Conservation (phyloP, 2,888 invertebrate species). For the Pseudanteris insignis region DNA sequence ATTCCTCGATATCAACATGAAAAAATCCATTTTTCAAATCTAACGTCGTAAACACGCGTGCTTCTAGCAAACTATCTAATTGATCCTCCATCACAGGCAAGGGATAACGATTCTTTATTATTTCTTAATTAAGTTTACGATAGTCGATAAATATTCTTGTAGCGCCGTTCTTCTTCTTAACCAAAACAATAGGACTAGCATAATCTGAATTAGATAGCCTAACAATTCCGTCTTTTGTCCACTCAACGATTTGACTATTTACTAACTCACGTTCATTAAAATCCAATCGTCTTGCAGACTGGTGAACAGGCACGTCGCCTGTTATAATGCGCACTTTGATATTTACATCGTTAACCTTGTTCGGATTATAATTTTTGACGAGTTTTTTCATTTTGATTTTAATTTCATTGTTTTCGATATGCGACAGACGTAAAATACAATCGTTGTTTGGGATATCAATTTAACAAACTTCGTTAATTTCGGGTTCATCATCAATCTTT, state of each 20-base stretch:
- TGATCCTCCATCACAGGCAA: conserved; percentile 42
- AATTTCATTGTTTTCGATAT: conserved; percentile 15
- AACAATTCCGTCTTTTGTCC: conserved; percentile 55
- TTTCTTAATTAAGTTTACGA: conserved; percentile 56
- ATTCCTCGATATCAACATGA: conserved; percentile 17
- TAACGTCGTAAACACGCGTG: conserved; percentile 44
- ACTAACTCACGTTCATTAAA: conserved; percentile 44
- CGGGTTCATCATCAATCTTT: conserved; percentile 1
- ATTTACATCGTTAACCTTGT: conserved; percentile 35
- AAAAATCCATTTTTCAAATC: conserved; percentile 15
- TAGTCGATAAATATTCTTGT: conserved; percentile 60
- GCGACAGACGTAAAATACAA: conserved; percentile 15
- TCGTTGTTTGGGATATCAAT: neutral
- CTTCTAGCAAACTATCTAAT: conserved; percentile 16
- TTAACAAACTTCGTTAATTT: neutral
- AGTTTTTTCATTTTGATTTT: neutral
- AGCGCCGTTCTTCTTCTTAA: conserved; percentile 50
- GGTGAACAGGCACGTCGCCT: conserved; percentile 51
- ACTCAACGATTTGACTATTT: conserved; percentile 50
- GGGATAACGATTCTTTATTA: conserved; percentile 47
- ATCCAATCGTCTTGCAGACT: conserved; percentile 49
- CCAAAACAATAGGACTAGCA: conserved; percentile 54
- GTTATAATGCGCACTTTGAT: conserved; percentile 51
- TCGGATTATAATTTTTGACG: conserved; percentile 7
- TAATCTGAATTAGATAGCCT: conserved; percentile 54